phyloP scores from a whole-genome alignment of 1,140 invertebrate genomes.

The Drosophila nasuta region DNA sequence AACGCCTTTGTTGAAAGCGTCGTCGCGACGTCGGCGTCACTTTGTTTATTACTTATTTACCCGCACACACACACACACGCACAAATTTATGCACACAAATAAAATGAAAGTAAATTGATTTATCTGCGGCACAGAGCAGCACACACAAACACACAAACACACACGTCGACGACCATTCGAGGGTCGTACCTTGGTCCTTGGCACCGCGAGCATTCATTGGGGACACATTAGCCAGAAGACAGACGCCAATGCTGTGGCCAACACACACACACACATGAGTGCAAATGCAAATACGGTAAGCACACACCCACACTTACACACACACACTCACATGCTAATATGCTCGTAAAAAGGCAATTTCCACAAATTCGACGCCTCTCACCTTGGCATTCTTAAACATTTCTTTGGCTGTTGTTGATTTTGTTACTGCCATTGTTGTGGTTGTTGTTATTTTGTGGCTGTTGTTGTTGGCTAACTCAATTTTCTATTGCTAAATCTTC shows the following conservation, averaged over 20 bases:
- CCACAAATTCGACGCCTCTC: slow-evolving; percentile 66
- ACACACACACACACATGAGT: slow-evolving; percentile 29
- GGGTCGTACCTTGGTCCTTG: slow-evolving; percentile 51
- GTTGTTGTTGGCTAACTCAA: slow-evolving; percentile 69
- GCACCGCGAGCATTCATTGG: slow-evolving; percentile 64
- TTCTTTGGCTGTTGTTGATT: slow-evolving; percentile 35
- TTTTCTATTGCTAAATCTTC: slow-evolving; percentile 77
- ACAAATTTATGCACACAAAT: slow-evolving; percentile 81
- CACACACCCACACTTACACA: slow-evolving; percentile 24
- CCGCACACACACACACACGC: slow-evolving; percentile 23
- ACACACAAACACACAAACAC: slow-evolving; percentile 18
- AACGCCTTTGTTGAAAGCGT: slow-evolving; percentile 46
- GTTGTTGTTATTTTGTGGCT: not conserved
- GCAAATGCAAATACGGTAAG: slow-evolving; percentile 66
- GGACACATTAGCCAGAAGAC: slow-evolving; percentile 74
- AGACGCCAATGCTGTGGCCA: slow-evolving; percentile 50
- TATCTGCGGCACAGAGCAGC: slow-evolving; percentile 61
- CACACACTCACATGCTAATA: slow-evolving; percentile 68
- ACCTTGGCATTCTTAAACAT: slow-evolving; percentile 64
- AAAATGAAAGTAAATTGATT: slow-evolving; percentile 82
- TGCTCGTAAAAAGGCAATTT: slow-evolving; percentile 84
- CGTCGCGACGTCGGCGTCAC: slow-evolving; percentile 37
- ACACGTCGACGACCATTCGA: slow-evolving; percentile 28
- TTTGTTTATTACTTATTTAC: slow-evolving; percentile 56
- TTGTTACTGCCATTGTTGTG: slow-evolving; percentile 6